Evolutionary conservation across 2,113 vertebrate genomes (phyloP).

Genomic region (Myrmophylax atrothorax): DNA sequence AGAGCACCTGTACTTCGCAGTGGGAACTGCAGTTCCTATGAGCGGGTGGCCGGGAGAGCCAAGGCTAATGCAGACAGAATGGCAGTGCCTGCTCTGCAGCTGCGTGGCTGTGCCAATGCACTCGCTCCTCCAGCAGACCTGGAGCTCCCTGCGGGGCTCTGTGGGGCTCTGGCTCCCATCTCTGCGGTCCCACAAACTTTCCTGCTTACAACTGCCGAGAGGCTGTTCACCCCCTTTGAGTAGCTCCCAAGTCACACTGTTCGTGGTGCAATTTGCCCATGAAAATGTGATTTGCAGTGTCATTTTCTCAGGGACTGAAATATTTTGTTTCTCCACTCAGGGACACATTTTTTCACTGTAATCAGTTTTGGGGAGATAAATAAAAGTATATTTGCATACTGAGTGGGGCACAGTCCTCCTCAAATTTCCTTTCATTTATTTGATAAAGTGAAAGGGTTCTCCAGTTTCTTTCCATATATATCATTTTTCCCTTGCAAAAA

Average conservation of each 20-base stretch:
- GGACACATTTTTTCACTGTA: not conserved
- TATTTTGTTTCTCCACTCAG: not conserved
- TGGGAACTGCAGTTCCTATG: not conserved
- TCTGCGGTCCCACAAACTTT: not conserved
- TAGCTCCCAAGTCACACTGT: not conserved
- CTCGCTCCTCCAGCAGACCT: not conserved
- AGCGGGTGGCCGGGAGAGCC: rapidly evolving
- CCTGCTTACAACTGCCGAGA: not conserved
- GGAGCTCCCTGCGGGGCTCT: not conserved
- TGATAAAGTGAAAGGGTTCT: not conserved
- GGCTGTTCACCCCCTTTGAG: not conserved
- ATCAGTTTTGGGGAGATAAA: not conserved
- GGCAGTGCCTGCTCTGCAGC: not conserved
- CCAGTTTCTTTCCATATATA: not conserved
- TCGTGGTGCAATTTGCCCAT: not conserved
- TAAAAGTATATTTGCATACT: not conserved
- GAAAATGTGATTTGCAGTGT: not conserved
- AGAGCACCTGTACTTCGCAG: not conserved
- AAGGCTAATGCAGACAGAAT: rapidly evolving
- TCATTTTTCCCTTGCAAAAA: not conserved
- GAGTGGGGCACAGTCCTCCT: not conserved
- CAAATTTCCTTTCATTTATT: not conserved
- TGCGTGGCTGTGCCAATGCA: rapidly evolving
- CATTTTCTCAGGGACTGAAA: not conserved
- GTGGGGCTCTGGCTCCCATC: not conserved